These are phyloP conservation scores for Dynastes tityus DNA, from an alignment of 2,888 invertebrate genomes.

Conservation along the genomic window DNA sequence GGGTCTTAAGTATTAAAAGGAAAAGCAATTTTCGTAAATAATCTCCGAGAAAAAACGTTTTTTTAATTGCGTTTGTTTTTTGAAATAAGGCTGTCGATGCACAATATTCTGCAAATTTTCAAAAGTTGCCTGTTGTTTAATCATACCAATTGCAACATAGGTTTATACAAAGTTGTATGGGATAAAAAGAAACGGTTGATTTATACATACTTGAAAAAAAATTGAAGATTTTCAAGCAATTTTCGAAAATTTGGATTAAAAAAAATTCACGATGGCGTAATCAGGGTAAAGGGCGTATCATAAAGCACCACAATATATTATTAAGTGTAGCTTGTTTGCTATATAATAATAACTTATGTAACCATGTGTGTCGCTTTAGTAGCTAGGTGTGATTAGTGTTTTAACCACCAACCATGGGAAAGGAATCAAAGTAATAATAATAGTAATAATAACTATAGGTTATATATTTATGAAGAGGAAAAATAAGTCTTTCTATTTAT, in stretches of 20 bases:
- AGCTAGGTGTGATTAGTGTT: constrained; percentile 64
- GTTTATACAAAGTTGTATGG: too few species aligned
- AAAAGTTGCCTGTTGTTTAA: neutral
- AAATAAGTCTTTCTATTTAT: constrained; percentile 35
- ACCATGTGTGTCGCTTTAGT: constrained; percentile 66
- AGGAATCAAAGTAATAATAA: constrained; percentile 40
- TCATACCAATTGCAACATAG: neutral
- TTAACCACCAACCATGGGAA: constrained; percentile 65
- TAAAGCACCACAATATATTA: constrained; percentile 67
- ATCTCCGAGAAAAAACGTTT: constrained; percentile 18
- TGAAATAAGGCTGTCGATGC: constrained; percentile 68
- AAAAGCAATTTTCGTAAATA: constrained; percentile 5
- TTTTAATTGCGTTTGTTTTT: constrained; percentile 25
- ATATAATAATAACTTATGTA: constrained; percentile 64
- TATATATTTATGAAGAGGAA: constrained; percentile 23
- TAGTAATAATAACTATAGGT: constrained; percentile 34
- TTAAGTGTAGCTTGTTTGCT: constrained; percentile 65
- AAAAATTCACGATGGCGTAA: constrained; percentile 64
- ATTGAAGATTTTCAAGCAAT: neutral
- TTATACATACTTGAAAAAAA: neutral
- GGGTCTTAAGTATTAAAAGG: constrained; percentile 34
- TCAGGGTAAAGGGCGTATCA: constrained; percentile 70
- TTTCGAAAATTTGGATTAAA: constrained; percentile 15
- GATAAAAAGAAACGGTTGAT: too few species aligned
- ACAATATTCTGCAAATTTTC: constrained; percentile 61